Percentiles rank a stretch among this genome's conserved stretches.
phyloP scores from a whole-genome alignment of 2,797 vertebrate species.

The Mareca strepera region DNA sequence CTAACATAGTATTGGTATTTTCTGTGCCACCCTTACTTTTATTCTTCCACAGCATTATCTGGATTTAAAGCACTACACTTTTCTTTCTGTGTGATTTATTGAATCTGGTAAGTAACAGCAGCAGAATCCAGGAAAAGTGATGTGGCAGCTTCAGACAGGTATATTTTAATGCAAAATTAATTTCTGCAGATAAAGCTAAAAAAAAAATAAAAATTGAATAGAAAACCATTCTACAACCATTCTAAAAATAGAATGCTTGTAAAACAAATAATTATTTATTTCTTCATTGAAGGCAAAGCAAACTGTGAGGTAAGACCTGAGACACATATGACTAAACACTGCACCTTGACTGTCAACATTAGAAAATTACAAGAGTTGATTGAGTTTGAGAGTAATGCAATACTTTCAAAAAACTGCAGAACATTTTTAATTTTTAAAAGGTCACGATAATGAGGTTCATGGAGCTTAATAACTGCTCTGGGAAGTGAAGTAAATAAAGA shows the following conservation, averaged over 20 bases:
- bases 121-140: not conserved
- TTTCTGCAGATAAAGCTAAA: not conserved
- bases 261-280: not conserved
- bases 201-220: not conserved
- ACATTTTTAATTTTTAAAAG: not conserved
- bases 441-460: not conserved
- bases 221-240: too few species aligned
- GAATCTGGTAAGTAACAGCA: not conserved
- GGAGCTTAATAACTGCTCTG: not conserved
- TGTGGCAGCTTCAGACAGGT: not conserved
- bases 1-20: not conserved
- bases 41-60: not conserved
- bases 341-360: not conserved
- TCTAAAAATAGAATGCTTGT: not conserved
- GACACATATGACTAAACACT: not conserved
- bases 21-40: not conserved
- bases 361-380: not conserved
- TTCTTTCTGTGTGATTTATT: not conserved
- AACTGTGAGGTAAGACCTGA: not conserved
- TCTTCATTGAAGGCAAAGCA: not conserved
- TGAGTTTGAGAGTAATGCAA: not conserved
- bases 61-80: not conserved
- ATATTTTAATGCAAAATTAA: not conserved
- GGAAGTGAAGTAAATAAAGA: not conserved
- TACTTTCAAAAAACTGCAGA: not conserved